These are phyloP conservation scores for Uloborus plumipes DNA, from an alignment of 2,888 invertebrate species.

Conservation along the genomic window DNA sequence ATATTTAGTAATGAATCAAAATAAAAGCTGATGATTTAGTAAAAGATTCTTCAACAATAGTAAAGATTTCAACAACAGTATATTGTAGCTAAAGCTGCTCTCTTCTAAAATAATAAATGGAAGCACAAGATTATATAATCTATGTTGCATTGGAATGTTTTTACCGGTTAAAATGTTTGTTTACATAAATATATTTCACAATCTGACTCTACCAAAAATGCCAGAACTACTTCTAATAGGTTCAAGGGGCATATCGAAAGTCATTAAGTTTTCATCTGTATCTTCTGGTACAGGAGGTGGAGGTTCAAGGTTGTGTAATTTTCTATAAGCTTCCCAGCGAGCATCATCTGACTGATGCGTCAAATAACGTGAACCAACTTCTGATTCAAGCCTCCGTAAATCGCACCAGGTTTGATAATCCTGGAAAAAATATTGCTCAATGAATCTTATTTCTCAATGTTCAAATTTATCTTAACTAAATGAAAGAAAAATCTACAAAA, in stretches of 20 bases:
- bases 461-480: no score
- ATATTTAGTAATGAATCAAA: not conserved
- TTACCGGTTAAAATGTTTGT: conserved; percentile 12
- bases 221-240: conserved; percentile 47
- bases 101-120: conserved; percentile 28
- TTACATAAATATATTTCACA: conserved; percentile 10
- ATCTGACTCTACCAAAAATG: conserved; percentile 45
- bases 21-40: not conserved
- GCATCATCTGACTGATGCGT: conserved; percentile 93
- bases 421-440: conserved; percentile 71
- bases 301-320: conserved; percentile 71
- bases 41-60: conserved; percentile 40
- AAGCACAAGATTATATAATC: conserved; percentile 8
- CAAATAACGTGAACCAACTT: conserved; percentile 84
- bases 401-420: conserved; percentile 96
- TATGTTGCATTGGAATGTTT: conserved; percentile 42
- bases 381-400: conserved; percentile 86
- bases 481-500: no score
- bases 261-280: conserved; percentile 52
- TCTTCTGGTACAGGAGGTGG: conserved; percentile 62
- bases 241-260: conserved; percentile 39
- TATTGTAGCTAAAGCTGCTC: conserved; percentile 44
- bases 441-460: no score
- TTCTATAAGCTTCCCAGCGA: conserved; percentile 81
- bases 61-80: conserved; percentile 51